A percentile compares a stretch with the other conserved stretches of the same genome.
Evolutionary conservation across 1,140 invertebrate species (phyloP).

Genomic region (Anastatus disparis): DNA sequence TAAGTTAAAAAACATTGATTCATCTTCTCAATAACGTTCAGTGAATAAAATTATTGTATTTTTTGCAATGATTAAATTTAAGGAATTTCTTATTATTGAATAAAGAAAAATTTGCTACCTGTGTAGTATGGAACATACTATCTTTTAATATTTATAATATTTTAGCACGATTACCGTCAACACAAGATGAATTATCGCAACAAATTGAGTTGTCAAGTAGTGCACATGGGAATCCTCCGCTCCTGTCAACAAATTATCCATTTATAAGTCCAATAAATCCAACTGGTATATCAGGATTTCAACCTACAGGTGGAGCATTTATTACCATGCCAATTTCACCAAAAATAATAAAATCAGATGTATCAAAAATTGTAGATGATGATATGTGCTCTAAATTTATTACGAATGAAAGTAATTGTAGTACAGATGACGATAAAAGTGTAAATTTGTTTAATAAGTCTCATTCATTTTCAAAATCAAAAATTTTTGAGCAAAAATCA

Average conservation of each 20-base stretch:
- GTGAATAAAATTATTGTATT: too few species aligned
- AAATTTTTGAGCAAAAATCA: not conserved
- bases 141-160: slow-evolving; percentile 35
- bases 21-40: too few species aligned
- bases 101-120: too few species aligned
- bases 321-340: slow-evolving; percentile 83
- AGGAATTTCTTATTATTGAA: too few species aligned
- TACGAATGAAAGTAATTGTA: not conserved
- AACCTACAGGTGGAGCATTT: slow-evolving; percentile 88
- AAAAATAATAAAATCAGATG: slow-evolving; percentile 65
- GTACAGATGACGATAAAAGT: slow-evolving; percentile 1
- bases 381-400: not conserved
- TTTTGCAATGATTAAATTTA: too few species aligned
- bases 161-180: slow-evolving; percentile 68
- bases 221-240: slow-evolving; percentile 60
- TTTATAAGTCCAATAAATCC: slow-evolving; percentile 81
- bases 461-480: slow-evolving; percentile 43
- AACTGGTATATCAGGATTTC: slow-evolving; percentile 82
- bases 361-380: slow-evolving; percentile 28
- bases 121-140: too few species aligned
- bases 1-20: too few species aligned
- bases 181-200: slow-evolving; percentile 67
- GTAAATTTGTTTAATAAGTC: slow-evolving; percentile 53
- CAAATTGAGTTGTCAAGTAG: slow-evolving; percentile 63
- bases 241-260: slow-evolving; percentile 69